These are phyloP conservation scores for Erethizon dorsatum DNA, from an alignment of 2,797 vertebrate genomes.

Conservation along the genomic window DNA sequence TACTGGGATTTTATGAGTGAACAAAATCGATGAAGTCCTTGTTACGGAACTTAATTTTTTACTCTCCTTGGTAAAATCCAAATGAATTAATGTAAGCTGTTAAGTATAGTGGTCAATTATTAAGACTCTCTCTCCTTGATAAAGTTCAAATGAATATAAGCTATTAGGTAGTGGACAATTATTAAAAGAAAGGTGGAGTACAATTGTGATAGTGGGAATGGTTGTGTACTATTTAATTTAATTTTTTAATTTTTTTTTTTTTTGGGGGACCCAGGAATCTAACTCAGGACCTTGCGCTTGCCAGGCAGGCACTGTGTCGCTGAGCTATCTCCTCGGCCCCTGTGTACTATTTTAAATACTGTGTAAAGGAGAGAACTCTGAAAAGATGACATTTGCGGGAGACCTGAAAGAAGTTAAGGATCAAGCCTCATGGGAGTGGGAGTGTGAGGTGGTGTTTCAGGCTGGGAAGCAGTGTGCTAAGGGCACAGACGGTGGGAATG, in stretches of 20 bases:
- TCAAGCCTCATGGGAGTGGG: not conserved
- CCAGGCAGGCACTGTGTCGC: no score
- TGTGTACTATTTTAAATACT: not conserved
- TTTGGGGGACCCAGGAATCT: no score
- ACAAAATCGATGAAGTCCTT: not conserved
- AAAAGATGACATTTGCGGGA: conserved; percentile 19
- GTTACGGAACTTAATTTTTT: not conserved
- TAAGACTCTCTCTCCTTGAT: not conserved
- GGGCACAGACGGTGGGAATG: not conserved
- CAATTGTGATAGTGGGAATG: not conserved
- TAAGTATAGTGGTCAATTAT: not conserved
- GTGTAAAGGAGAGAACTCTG: not conserved
- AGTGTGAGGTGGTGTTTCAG: not conserved
- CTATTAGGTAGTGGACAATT: not conserved
- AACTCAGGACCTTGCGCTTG: no score
- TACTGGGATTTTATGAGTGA: not conserved
- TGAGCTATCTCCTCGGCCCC: no score
- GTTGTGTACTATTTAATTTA: not conserved
- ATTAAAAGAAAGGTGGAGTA: conserved; percentile 12
- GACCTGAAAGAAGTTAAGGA: not conserved
- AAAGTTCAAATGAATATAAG: conserved; percentile 50
- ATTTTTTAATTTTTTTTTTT: no score
- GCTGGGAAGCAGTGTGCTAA: not conserved
- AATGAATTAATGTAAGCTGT: conserved; percentile 30
- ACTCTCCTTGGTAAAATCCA: not conserved